phyloP scores from a whole-genome alignment of 2,888 invertebrate species.

The Theodoxus fluviatilis region DNA sequence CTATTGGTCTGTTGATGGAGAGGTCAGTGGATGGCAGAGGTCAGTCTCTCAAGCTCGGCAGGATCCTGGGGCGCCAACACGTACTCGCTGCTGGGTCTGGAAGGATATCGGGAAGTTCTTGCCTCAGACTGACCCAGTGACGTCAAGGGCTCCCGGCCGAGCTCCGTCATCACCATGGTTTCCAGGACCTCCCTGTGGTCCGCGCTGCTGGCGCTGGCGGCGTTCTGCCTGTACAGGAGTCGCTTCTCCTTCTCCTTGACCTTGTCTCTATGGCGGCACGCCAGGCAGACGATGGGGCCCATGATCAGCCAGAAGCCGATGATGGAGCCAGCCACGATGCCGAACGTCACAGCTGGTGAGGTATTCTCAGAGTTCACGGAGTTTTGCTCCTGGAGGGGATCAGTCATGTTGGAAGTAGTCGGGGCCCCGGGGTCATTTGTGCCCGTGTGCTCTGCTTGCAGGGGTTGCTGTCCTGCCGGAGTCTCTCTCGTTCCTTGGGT shows the following conservation, averaged over 20 bases:
- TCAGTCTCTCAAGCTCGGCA: no score
- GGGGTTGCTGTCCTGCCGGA: neutral
- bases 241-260: conserved; percentile 37
- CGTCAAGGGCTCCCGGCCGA: conserved; percentile 37
- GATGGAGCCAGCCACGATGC: conserved; percentile 46
- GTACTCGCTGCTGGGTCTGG: no score
- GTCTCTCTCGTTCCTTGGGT: no score
- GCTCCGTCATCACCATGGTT: conserved; percentile 50
- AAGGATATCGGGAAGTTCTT: no score
- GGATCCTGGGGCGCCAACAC: no score
- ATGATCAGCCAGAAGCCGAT: conserved; percentile 48
- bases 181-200: conserved; percentile 44
- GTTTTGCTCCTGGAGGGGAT: no score
- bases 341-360: conserved; percentile 38
- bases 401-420: neutral
- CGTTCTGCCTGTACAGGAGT: no score
- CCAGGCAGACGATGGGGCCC: conserved; percentile 49
- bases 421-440: neutral
- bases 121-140: no score
- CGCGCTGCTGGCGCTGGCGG: no score
- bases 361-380: no score
- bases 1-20: no score
- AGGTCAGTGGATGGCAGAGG: no score
- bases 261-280: conserved; percentile 45
- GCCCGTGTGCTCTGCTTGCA: neutral